Evolutionary conservation across 2,888 invertebrate genomes (phyloP).

Genomic region (Elegia similella): DNA sequence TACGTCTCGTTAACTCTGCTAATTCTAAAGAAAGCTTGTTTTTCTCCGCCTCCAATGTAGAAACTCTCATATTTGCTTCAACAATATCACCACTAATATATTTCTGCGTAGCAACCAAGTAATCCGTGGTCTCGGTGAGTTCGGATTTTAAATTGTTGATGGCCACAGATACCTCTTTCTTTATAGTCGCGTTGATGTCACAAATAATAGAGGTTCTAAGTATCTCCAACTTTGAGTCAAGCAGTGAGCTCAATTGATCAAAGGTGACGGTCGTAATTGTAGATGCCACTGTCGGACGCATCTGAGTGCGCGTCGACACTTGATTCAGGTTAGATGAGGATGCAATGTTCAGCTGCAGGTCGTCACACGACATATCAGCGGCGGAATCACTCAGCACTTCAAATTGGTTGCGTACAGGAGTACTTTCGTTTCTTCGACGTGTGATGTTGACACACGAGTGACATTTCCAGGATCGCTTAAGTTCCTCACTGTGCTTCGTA

Average conservation of each 20-base stretch:
- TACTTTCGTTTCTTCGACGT: background rate
- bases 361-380: too few relatives aligned
- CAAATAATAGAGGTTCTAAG: background rate
- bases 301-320: background rate
- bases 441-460: too few relatives aligned
- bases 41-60: too few relatives aligned
- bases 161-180: background rate
- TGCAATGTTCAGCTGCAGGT: background rate
- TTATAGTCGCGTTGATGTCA: too few relatives aligned
- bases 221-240: background rate
- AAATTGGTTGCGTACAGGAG: background rate
- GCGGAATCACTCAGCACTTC: background rate
- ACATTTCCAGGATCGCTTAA: background rate
- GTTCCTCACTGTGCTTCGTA: background rate
- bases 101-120: too few relatives aligned
- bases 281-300: background rate
- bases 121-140: too few relatives aligned
- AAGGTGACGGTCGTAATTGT: too few relatives aligned
- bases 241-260: background rate
- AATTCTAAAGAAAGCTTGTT: too few relatives aligned
- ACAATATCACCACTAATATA: too few relatives aligned
- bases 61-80: too few relatives aligned
- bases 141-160: background rate
- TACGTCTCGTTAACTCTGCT: too few relatives aligned
- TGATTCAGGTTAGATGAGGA: background rate